Evolutionary conservation across 2,113 vertebrate genomes (phyloP), one percentile per base, ranked within the genome.

Genomic region (Camelus bactrianus): DNA sequence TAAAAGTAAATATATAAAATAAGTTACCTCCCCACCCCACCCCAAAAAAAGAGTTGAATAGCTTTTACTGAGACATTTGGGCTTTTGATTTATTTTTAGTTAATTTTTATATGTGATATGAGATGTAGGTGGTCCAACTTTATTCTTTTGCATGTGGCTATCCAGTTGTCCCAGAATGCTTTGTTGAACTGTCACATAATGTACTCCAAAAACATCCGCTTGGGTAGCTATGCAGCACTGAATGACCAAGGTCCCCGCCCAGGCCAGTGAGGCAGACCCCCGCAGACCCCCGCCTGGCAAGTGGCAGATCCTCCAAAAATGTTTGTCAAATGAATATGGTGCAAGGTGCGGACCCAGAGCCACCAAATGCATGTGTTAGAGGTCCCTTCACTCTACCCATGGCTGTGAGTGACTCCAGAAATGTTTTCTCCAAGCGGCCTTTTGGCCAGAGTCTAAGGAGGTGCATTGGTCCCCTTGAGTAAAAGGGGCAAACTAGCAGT

Each of bases 341-440:
- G 11, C 15, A 19, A 14, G 35, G 54, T 35, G n/a, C 42, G 82
- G 35, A 79, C 17, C 58, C 46, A 7, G 76, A 42, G 81, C 67
- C 48, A 16, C 81, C 48, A 22, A 28, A 42, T 10, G n/a, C 15
- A 28, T 72, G 35, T 6, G 6, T 69, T 4, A 9, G 56, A 38
- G n/a, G 38, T 32, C 35, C 79, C 35, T 85, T 69, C 0, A 0
- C 50, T 75, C 60, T 60, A 32, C 28, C 1, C 1, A 0, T 24
- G 89, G 26, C 67, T 26, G 0, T 5, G 10, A 26, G 52, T 9
- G 60, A 54, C 35, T 26, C 56, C 15, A 46, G 16, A 69, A 26
- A 12, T 35, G 17, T 56, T 54, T 26, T 67, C 69, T 91, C 28
- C 54, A 73, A 8, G 48, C 0, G 3, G 16, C 52, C 89, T 10